Base-by-base conservation (phyloP, 2,797 vertebrate species). In the Steatocranus sp. region DNA sequence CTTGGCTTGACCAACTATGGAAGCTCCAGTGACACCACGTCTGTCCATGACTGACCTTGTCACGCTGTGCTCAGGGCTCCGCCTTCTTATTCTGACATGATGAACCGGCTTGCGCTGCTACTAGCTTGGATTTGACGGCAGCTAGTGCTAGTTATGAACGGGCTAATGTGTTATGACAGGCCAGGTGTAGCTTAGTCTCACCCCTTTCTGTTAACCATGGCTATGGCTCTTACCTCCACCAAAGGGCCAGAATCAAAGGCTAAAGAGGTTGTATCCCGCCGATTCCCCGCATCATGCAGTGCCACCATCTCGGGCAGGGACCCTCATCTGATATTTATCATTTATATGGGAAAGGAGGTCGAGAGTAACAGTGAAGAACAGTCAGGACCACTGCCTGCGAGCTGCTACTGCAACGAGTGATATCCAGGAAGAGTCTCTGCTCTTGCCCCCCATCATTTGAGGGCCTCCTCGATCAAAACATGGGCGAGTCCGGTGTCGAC, bases 41-140 rank as follows among this genome's bases (percentile, higher is more conserved):
- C 53, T 56, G 53, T 56, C 53, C 53, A 56, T 56, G 53, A 56
- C 14, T 56, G 25, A 56, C 53, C 3, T 17, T 17, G 14, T 56
- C 25, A 30, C 1, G 0, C 25, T 56, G 14, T 56, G 14, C 25
- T 30, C 53, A 17, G 14, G 53, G 25, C 25, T 56, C 53, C 2
- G 5, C 8, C 25, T 10, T 56, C 14, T 17, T 30, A 56, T 56
- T 56, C 53, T 10, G 18, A 30, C 15, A 56, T 56, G 15, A 15
- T 32, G 27, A 58, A 17, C 8, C 0, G 2, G 15, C 15, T 58
- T 0, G 0, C 2, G 5, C 27, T 58, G 54, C 8, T 18, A 58
- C 54, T 58, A 58, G 9, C 54, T 32, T 32, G 27, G 27, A 58
- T 58, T 58, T 58, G 54, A 56, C 1, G 3, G 27, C 27, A 18